These are phyloP conservation scores for Rhingia rostrata DNA, from an alignment of 2,888 invertebrate species.

Conservation along the genomic window DNA sequence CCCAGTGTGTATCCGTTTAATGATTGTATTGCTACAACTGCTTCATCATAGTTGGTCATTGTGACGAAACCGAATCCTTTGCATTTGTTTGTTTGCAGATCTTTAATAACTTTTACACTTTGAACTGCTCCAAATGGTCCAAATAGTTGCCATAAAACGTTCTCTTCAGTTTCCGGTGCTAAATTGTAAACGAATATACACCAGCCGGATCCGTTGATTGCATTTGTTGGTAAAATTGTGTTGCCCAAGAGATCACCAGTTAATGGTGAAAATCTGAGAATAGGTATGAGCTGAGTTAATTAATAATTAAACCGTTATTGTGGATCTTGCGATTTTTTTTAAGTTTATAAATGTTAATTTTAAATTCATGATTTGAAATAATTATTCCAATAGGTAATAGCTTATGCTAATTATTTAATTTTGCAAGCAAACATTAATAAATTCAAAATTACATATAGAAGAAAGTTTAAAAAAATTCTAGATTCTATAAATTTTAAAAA, in stretches of 20 bases:
- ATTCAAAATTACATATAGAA: too few relatives aligned
- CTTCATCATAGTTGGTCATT: slow-evolving; percentile 97
- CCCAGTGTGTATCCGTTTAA: slow-evolving; percentile 96
- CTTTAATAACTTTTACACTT: slow-evolving; percentile 95
- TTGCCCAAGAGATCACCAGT: slow-evolving; percentile 89
- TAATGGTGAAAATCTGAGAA: slow-evolving; percentile 90
- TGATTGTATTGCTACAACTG: slow-evolving; percentile 94
- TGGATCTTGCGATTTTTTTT: slow-evolving; percentile 39
- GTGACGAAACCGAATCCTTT: slow-evolving; percentile 97
- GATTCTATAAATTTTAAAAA: too few relatives aligned
- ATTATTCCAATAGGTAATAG: too few relatives aligned
- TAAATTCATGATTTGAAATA: too few relatives aligned
- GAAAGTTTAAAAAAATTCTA: too few relatives aligned
- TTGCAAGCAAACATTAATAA: too few relatives aligned
- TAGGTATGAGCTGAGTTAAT: slow-evolving; percentile 67
- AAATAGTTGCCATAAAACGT: slow-evolving; percentile 96
- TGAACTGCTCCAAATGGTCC: slow-evolving; percentile 97
- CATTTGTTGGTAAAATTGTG: slow-evolving; percentile 91
- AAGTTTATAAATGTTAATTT: not conserved
- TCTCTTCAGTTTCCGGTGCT: slow-evolving; percentile 96
- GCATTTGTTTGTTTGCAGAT: slow-evolving; percentile 96
- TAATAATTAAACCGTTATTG: slow-evolving; percentile 60
- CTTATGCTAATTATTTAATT: too few relatives aligned
- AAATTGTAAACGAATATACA: slow-evolving; percentile 95
- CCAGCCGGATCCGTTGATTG: slow-evolving; percentile 90